phyloP scores from a whole-genome alignment of 2,888 invertebrate species.

The Portevinia maculata region DNA sequence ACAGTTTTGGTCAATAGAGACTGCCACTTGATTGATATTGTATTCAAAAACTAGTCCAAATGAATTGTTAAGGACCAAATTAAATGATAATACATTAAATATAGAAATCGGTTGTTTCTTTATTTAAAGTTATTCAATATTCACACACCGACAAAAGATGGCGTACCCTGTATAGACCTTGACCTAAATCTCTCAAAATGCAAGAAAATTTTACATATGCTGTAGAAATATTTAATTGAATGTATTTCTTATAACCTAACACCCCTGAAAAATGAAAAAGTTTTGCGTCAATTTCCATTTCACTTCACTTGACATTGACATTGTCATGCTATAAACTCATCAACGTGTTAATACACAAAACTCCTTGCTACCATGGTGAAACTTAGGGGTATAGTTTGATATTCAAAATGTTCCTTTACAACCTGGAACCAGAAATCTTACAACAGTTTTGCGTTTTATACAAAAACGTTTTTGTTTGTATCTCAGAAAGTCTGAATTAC shows the following conservation, averaged over 20 bases:
- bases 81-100: too few species aligned
- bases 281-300: constrained; percentile 16
- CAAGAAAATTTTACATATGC: too few species aligned
- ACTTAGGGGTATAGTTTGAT: constrained; percentile 5
- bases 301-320: constrained; percentile 4
- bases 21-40: too few species aligned
- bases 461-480: neutral
- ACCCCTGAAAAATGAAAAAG: neutral
- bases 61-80: too few species aligned
- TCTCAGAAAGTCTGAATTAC: neutral
- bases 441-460: constrained; percentile 23
- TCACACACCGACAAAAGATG: too few species aligned
- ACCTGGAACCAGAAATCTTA: constrained; percentile 5
- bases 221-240: neutral
- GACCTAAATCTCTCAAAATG: too few species aligned
- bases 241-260: neutral
- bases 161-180: too few species aligned
- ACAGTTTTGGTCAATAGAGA: too few species aligned
- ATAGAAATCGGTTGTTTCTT: too few species aligned
- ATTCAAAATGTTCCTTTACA: neutral
- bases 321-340: constrained; percentile 43
- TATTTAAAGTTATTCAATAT: too few species aligned
- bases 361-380: constrained; percentile 28
- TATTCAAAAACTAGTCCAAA: too few species aligned
- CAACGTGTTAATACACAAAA: constrained; percentile 37